Base-by-base conservation (phyloP, 2,113 vertebrate genomes). In the Heteronetta atricapilla region DNA sequence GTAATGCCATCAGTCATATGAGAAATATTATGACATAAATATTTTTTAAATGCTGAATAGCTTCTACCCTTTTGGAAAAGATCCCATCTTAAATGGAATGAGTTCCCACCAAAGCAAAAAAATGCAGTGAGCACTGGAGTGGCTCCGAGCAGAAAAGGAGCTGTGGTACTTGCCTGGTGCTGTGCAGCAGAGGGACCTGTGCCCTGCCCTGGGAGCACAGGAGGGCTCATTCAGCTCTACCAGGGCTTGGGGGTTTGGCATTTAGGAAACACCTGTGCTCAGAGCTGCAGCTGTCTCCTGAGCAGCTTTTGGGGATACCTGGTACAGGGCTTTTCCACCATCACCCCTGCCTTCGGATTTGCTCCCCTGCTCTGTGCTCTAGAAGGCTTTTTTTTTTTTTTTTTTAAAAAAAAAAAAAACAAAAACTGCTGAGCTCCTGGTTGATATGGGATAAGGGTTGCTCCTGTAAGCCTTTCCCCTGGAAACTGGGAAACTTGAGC, bases 121-220 rank as follows among this genome's bases (percentile, higher is more conserved):
- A 19, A 19, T 26, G 33, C 48, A 77, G 22, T 1, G 11, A 40
- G 60, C 18, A 15, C 23, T 77, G 82, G 55, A 38, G 10, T 75
- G 58, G 52, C 68, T 42, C 10, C 14, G 38, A 31, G 53, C 15
- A 2, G 53, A 31, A 28, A 28, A 56, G 53, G 29, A 56, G 53
- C 50, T 13, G 50, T 25, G 23, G 50, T 25, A 13, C 50, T 25
- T 7, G 7, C 50, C 23, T 13, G 23, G 50, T 4, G 13, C 22
- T 0, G 1, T 25, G 82, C 82, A 70, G 59, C 90, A 94, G 86
- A 96, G 88, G 83, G 92, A 90, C 77, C 90, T 46, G 63, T 76
- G 2, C 2, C 2, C 26, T 50, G 80, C 0, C 0, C 60, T 16
- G 85, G 84, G 62, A n/a, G 29, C 0, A 3, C 1, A 5, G 33